Evolutionary conservation across 2,113 vertebrate species (phyloP).

Genomic region (Cromileptes altivelis): DNA sequence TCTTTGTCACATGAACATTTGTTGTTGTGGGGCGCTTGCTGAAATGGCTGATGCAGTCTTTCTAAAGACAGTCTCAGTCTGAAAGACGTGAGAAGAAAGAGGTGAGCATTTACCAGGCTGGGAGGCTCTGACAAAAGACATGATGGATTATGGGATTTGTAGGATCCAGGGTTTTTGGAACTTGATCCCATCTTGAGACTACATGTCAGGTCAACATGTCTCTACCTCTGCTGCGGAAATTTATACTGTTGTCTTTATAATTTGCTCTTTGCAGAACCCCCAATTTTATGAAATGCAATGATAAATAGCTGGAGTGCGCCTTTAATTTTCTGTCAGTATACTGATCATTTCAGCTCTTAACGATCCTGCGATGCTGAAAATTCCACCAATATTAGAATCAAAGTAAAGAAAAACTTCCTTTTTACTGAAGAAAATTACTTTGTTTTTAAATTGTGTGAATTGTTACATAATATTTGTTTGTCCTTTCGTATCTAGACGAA

Average conservation of each 20-base stretch:
- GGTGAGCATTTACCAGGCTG: background rate
- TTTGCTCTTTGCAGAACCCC: background rate
- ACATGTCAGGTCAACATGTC: background rate
- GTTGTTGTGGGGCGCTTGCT: background rate
- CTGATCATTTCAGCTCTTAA: background rate
- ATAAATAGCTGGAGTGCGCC: background rate
- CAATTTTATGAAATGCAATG: background rate
- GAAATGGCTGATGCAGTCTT: background rate
- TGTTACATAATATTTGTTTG: background rate
- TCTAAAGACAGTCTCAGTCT: background rate
- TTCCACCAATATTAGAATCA: background rate
- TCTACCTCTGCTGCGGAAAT: background rate
- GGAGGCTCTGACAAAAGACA: background rate
- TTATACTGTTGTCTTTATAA: background rate
- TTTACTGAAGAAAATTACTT: background rate
- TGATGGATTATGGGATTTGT: background rate
- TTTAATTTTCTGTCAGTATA: background rate
- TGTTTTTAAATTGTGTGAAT: background rate
- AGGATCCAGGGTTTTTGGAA: background rate
- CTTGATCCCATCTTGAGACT: background rate
- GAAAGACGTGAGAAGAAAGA: conserved; percentile 5
- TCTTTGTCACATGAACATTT: no score
- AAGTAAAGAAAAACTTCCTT: background rate
- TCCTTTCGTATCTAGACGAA: background rate
- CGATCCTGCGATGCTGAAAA: background rate